Base-by-base conservation (phyloP, 2,888 invertebrate species). In the Synanthedon andrenaeformis region DNA sequence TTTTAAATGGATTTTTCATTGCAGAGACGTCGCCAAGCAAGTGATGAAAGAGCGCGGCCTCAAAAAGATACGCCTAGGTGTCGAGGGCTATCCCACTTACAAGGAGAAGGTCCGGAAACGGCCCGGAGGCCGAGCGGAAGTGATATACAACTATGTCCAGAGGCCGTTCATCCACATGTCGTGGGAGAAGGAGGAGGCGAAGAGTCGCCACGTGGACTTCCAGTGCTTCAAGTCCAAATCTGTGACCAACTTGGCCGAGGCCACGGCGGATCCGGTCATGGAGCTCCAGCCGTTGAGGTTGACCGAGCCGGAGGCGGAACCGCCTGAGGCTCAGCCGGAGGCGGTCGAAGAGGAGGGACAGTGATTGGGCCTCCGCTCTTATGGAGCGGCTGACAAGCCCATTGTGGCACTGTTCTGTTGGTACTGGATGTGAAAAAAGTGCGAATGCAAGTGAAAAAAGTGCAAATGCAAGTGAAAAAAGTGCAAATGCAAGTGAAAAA, bases 141-240 rank as follows among this genome's bases (percentile, higher is more conserved):
- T 99, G 3, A 98, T 99, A 61, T 99, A 99, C 88, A 99, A 99
- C 84, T 99, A 99, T 79, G 99, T 99, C 0, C 99, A 99, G 76
- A 90, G 99, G 1, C 99, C 99, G 0, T 99, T 99, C 81, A 96
- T 99, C 53, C 97, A 98, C 73, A 97, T 97, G 95, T 97, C 97
- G 0, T 99, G 99, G 99, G 99, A 99, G 76, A 99, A 99, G 70
- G 99, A 99, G 72, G 99, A 99, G 70, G 99, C 98, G 0, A 98
- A 98, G 74, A 97, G 97, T 70, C 92, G 99, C 1, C 99, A 99
- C 74, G 99, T 99, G 0, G 99, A 99, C 80, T 99, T 99, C 72
- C 96, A 99, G 86, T 99, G 98, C 75, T 97, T 99, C 54, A 98
- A 98, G 81, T 97, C 97, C 3, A 98, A 99, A 74, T 97, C 97